Evolutionary conservation across 2,888 invertebrate genomes (phyloP).

Genomic region (Chrysolina oricalcia): DNA sequence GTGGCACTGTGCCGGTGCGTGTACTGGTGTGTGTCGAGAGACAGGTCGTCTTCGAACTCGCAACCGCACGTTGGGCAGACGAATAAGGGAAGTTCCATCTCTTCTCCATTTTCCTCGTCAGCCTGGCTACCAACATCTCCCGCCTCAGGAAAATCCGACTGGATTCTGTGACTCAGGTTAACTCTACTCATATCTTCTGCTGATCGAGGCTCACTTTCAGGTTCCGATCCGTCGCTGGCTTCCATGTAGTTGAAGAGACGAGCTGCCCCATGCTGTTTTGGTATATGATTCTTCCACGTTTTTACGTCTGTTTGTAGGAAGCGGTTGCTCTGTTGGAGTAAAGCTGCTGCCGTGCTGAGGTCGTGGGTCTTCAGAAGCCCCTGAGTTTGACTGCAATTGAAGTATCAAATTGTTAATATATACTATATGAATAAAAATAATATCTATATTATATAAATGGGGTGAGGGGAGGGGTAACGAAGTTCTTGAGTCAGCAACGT

Average conservation of each 20-base stretch:
- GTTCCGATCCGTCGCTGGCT: conserved; percentile 82
- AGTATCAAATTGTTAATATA: not conserved
- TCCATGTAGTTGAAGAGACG: conserved; percentile 83
- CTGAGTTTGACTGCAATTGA: conserved; percentile 32
- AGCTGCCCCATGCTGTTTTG: conserved; percentile 77
- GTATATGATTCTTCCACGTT: conserved; percentile 65
- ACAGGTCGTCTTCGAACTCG: conserved; percentile 74
- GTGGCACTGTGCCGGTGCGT: conserved; percentile 71
- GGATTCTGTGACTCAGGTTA: conserved; percentile 67
- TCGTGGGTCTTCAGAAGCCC: conserved; percentile 62
- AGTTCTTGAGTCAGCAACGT: no score
- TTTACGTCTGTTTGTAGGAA: conserved; percentile 66
- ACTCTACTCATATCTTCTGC: conserved; percentile 69
- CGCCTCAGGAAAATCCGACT: conserved; percentile 79
- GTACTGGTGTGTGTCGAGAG: conserved; percentile 72
- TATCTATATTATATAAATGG: no score
- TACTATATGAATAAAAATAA: no score
- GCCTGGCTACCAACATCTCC: conserved; percentile 73
- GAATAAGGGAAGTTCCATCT: conserved; percentile 72
- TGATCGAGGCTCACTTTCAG: conserved; percentile 71
- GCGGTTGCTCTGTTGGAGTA: conserved; percentile 68
- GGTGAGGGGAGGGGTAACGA: no score
- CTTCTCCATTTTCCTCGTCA: conserved; percentile 69
- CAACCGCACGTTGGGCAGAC: conserved; percentile 74
- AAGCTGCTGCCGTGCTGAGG: conserved; percentile 66